Evolutionary conservation across 1,140 invertebrate species (phyloP), one percentile per base, ranked within the genome.

Genomic region (Drosophila obscura): DNA sequence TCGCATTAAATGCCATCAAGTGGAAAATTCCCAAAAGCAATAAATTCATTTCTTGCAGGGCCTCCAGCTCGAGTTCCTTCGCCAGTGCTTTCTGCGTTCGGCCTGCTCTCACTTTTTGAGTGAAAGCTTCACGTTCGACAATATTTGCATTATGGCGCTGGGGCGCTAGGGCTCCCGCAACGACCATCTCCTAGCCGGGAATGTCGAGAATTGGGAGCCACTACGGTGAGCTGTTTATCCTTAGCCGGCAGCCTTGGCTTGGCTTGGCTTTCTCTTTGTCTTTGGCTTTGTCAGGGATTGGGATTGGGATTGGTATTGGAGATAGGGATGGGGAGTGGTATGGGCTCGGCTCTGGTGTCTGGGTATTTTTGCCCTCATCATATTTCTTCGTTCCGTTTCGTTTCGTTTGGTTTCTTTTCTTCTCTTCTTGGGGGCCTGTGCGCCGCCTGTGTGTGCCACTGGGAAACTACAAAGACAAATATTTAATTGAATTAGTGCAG

Each of bases 401-500:
- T 31, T 39, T 45, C 16, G 45, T 43, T 46, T 46, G 51, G 55
- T 52, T 51, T 24, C 35, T 16, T 48, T 57, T 11, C 64, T 16
- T 13, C 28, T 31, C 28, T 59, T 39, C 52, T 44, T 16, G 24
- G 50, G 46, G 15, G 43, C 22, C 35, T 41, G 28, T 41, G 9
- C 52, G 43, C 26, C 2, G n/a, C n/a, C 19, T 60, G 49, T 67
- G 28, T 61, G 48, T 58, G 48, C 62, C 45, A 28, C 49, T 43
- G 71, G 45, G 35, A 76, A 88, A 88, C 84, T 88, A 89, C 84
- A 89, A 88, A 88, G 84, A 84, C 84, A 88, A 88, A 88, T 88
- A 88, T 88, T 88, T 88, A 88, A 88, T 88, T 88, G 84, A 88
- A 88, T 88, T 88, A 88, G 84, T 89, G 84, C 84, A 88, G 84